A percentile compares a stretch with the other conserved stretches of the same genome.
phyloP scores from a whole-genome alignment of 1,140 invertebrate genomes.

The Drosophila obscura region DNA sequence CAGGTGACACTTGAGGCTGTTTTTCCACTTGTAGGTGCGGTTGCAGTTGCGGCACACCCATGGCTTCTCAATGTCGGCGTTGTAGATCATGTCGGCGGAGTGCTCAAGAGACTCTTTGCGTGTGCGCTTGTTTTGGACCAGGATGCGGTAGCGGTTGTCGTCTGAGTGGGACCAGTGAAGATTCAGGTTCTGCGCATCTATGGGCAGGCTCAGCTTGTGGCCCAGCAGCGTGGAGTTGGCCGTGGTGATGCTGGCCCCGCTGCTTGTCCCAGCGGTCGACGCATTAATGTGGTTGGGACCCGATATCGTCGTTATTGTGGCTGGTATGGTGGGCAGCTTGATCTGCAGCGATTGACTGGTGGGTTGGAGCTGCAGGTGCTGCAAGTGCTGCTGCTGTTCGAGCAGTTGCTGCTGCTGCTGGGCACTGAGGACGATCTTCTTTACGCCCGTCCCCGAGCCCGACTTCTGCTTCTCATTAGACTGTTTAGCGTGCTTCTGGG shows the following conservation, averaged over 20 bases:
- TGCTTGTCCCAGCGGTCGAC: conserved; percentile 47
- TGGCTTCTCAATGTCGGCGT: conserved; percentile 82
- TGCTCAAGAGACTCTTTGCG: conserved; percentile 82
- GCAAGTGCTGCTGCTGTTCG: conserved; percentile 78
- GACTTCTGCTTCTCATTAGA: conserved; percentile 51
- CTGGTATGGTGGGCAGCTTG: conserved; percentile 75
- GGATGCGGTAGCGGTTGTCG: conserved; percentile 80
- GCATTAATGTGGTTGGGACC: conserved; percentile 38
- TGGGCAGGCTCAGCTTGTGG: conserved; percentile 44
- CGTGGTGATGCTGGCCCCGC: conserved; percentile 29
- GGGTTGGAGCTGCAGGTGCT: conserved; percentile 74
- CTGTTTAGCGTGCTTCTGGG: conserved; percentile 76
- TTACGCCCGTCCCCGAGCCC: conserved; percentile 11
- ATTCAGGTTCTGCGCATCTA: conserved; percentile 62
- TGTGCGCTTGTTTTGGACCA: conserved; percentile 80
- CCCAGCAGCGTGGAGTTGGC: conserved; percentile 50
- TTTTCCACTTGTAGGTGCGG: conserved; percentile 83
- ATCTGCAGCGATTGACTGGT: conserved; percentile 76
- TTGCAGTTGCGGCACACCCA: conserved; percentile 83
- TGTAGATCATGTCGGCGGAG: conserved; percentile 83
- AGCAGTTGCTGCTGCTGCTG: conserved; percentile 73
- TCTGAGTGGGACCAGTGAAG: conserved; percentile 72
- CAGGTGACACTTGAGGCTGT: conserved; percentile 84
- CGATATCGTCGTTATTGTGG: conserved; percentile 73
- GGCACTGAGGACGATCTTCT: conserved; percentile 59